Percentiles rank a stretch among this genome's conserved stretches.
Conservation (phyloP, 53 echinoderm and acorn worm species). For the Luidia sarsii region DNA sequence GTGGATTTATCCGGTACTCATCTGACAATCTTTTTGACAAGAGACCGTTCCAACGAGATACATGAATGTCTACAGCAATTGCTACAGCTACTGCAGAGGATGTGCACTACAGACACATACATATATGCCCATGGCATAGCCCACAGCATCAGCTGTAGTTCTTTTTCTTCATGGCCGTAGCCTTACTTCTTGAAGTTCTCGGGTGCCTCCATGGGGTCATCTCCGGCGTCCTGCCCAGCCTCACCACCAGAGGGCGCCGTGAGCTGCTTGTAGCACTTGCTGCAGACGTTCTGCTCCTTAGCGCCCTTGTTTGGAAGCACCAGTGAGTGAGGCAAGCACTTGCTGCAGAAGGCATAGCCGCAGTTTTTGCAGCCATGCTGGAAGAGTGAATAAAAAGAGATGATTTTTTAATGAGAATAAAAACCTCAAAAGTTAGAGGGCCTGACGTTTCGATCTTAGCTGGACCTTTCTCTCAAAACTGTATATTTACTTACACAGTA, state of each 20-base stretch:
- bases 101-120: no score
- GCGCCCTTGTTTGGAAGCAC: conserved; percentile 63
- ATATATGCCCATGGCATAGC: no score
- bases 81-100: no score
- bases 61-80: no score
- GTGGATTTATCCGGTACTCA: no score
- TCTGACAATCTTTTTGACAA: no score
- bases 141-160: no score
- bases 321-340: conserved; percentile 63
- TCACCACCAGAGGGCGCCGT: conserved; percentile 13
- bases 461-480: no score
- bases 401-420: not conserved
- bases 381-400: conserved; percentile 8
- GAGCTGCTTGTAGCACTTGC: conserved; percentile 61
- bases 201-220: conserved; percentile 54
- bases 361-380: conserved; percentile 79
- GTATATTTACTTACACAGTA: not conserved
- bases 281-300: conserved; percentile 64
- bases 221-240: conserved; percentile 7
- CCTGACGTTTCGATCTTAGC: no score
- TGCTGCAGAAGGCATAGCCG: conserved; percentile 72
- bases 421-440: no score
- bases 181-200: conserved; percentile 83
- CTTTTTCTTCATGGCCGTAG: no score
- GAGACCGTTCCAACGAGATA: no score